These are phyloP conservation scores for Chydorus sphaericus DNA, from an alignment of 2,888 invertebrate species.

Conservation along the genomic window DNA sequence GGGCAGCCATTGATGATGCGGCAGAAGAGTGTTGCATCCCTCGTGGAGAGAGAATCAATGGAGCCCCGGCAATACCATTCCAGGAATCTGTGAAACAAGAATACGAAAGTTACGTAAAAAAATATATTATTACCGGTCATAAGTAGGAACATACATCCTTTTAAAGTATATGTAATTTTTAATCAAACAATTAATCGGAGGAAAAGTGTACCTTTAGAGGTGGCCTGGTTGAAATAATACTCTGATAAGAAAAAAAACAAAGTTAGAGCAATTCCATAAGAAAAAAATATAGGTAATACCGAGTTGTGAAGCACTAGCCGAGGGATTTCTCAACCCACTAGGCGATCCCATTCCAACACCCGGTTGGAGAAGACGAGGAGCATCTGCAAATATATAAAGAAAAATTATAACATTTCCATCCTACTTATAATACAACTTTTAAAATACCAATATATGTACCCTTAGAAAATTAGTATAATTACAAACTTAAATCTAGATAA, in stretches of 20 bases:
- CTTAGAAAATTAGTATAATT: too few species aligned
- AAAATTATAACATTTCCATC: too few species aligned
- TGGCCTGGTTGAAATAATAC: not conserved
- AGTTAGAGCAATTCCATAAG: not conserved
- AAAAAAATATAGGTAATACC: not conserved
- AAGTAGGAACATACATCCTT: too few species aligned
- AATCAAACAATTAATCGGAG: too few species aligned
- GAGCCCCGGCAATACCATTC: conserved; percentile 68
- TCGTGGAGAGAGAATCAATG: conserved; percentile 78
- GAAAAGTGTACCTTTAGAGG: conserved; percentile 25
- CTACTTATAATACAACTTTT: too few species aligned
- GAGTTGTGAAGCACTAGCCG: conserved; percentile 1
- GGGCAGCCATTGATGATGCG: conserved; percentile 54
- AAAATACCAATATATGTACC: too few species aligned
- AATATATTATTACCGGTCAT: conserved; percentile 18
- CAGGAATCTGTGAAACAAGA: conserved; percentile 40
- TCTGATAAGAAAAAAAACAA: not conserved
- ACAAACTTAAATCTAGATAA: too few species aligned
- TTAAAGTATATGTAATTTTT: too few species aligned
- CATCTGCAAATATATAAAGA: not conserved
- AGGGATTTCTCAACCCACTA: conserved; percentile 2
- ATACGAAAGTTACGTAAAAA: conserved; percentile 33
- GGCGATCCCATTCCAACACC: not conserved
- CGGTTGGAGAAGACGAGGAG: not conserved
- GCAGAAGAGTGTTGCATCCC: conserved; percentile 45